Evolutionary conservation across 2,888 invertebrate species (phyloP).

Genomic region (Acanthacorydalis orientalis): DNA sequence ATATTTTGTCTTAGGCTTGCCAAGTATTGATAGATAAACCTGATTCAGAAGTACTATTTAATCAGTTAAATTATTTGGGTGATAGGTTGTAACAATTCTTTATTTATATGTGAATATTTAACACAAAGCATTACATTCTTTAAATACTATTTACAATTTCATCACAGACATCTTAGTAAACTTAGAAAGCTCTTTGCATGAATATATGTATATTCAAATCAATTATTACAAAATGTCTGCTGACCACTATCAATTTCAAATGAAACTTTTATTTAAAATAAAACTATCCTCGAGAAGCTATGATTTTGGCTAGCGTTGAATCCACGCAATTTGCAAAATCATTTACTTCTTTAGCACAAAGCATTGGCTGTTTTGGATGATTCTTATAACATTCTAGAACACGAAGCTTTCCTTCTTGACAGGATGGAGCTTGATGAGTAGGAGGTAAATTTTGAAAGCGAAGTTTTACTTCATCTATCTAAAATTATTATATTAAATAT

Average conservation of each 20-base stretch:
- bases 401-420: slow-evolving; percentile 33
- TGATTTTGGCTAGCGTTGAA: slow-evolving; percentile 29
- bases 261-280: neutral
- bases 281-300: slow-evolving; percentile 15
- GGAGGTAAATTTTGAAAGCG: slow-evolving; percentile 23
- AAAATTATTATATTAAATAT: neutral
- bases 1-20: no score
- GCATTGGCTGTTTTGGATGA: slow-evolving; percentile 38
- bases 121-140: neutral
- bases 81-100: no score
- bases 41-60: no score
- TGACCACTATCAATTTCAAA: neutral
- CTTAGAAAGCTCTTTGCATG: neutral
- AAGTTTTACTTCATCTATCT: slow-evolving; percentile 21
- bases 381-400: slow-evolving; percentile 41
- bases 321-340: slow-evolving; percentile 44
- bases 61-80: no score
- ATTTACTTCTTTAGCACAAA: slow-evolving; percentile 39
- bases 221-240: neutral
- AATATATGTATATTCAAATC: neutral
- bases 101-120: no score
- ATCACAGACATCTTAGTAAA: neutral
- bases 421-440: slow-evolving; percentile 29
- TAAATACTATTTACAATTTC: no score
- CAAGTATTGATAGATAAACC: no score